Evolutionary conservation across 2,888 invertebrate species (phyloP), one percentile per base, ranked within the genome.

Genomic region (Sarcophaga rosellei): DNA sequence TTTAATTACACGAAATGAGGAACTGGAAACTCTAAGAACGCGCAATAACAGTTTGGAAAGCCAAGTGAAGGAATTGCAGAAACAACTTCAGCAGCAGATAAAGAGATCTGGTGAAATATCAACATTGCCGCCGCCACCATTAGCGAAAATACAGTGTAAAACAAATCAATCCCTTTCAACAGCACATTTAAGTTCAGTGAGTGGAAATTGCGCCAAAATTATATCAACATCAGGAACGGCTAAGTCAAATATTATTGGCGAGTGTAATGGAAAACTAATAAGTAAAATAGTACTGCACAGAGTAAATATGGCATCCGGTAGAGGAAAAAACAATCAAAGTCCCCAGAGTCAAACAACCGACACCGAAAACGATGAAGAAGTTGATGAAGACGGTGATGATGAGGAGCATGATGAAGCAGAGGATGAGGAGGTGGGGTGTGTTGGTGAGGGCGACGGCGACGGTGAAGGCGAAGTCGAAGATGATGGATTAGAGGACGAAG

Each of bases 11-110:
- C 94, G 97, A 57, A 95, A 95, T 91, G 95, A 95, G 90, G 97
- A 98, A 93, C 96, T 97, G 94, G 96, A 96, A 92, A 95, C 95
- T 93, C 96, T 98, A 94, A 94, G 95, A n/a, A 63, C 89, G 0
- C 90, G 91, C 53, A 90, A 91, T 68, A 89, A 89, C 20, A 90
- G 90, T 21, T 82, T 91, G 12, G 90, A 91, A 77, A 88, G 88
- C 15, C 89, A 89, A 15, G 87, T 91, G 3, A 89, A 90, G 15
- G 90, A 91, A 20, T 62, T 91, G 15, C 90, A 89, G 4, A 89
- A 88, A 66, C 90, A 90, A 76, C 74, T 89, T 61, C 89, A 89
- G 47, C 88, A 87, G 15, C 84, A 83, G 69, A 87, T 89, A 21
- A 90, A 90, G 81, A 88, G 90, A 10, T 75, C 89, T 4, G 89